Evolutionary conservation across 2,888 invertebrate genomes (phyloP), one percentile per base, ranked within the genome.

Genomic region (Malthinus seriepunctatus): DNA sequence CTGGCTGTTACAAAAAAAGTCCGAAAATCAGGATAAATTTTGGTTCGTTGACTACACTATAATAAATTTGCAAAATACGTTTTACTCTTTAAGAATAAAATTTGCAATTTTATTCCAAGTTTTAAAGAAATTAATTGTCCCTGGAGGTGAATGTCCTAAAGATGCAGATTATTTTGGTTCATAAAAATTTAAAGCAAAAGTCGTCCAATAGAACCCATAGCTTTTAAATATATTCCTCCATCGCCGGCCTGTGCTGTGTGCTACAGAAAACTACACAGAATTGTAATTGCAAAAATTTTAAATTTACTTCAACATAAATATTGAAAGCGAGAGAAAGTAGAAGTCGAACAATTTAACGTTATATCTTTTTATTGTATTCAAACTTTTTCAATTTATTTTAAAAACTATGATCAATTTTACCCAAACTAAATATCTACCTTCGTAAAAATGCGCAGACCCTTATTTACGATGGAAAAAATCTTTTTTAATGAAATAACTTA

Each of bases 161-260:
- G 33, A 46, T 46, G 55, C 11, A 23, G 49, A 44, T 45, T 55
- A 55, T 55, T 55, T 55, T 50, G 35, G 55, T 55, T 39, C 49
- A 42, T 49, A 55, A 54, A 55, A 55, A 33, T 49, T 49, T 32
- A 44, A 49, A 39, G 33, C 55, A n/a, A 12, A 42, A 42, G 39
- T 42, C 39, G 39, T 15, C n/a, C 39, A 15, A n/a, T 42, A 11
- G 15, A 42, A 23, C 39, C 39, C 23, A 42, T 42, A 42, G 23
- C 39, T 42, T 14, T 15, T 42, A 42, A 23, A 42, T 42, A 42
- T 42, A 23, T 42, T 42, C 39, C 8, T 42, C 23, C 23, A 9
- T 14, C 39, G 23, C 39, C n/a, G n/a, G n/a, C n/a, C n/a, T n/a
- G n/a, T 14, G 15, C 39, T 8, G n/a, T 12, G 15, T 42, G 10